These are phyloP conservation scores for Epinephelus coioides DNA, from an alignment of 2,797 vertebrate species.

Conservation along the genomic window DNA sequence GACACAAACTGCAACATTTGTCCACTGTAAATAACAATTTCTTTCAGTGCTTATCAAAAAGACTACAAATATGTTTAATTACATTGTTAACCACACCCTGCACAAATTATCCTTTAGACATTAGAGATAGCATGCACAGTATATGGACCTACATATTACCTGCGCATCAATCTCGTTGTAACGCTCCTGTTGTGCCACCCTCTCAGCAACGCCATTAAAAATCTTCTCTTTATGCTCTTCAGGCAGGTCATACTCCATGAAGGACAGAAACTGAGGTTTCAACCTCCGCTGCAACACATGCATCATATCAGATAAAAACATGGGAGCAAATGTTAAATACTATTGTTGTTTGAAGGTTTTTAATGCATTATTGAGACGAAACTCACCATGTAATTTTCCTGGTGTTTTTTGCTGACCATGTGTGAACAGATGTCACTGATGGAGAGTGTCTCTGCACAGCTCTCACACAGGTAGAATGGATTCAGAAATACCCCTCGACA, in stretches of 20 bases:
- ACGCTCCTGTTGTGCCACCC: conserved; percentile 41
- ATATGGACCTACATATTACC: conserved; percentile 46
- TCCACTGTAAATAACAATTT: background rate
- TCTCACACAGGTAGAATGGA: conserved; percentile 74
- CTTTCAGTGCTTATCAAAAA: background rate
- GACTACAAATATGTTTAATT: background rate
- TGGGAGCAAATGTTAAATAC: background rate
- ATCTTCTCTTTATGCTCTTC: background rate
- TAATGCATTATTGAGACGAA: background rate
- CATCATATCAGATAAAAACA: background rate
- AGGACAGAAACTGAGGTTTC: conserved; percentile 26
- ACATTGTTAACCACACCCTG: background rate
- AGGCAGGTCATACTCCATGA: conserved; percentile 39
- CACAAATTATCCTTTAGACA: background rate
- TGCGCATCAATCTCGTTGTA: conserved; percentile 38
- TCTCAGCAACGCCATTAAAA: background rate
- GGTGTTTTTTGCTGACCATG: conserved; percentile 58
- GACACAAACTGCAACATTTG: too few species aligned
- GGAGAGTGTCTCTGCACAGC: conserved; percentile 59
- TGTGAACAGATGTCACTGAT: conserved; percentile 58
- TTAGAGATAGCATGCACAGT: background rate
- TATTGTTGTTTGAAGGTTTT: background rate
- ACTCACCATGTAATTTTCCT: conserved; percentile 64
- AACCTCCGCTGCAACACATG: conserved; percentile 45
- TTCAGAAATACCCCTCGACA: conserved; percentile 41